Base-by-base conservation (phyloP, 2,888 invertebrate species). In the Stomorhina lunata region DNA sequence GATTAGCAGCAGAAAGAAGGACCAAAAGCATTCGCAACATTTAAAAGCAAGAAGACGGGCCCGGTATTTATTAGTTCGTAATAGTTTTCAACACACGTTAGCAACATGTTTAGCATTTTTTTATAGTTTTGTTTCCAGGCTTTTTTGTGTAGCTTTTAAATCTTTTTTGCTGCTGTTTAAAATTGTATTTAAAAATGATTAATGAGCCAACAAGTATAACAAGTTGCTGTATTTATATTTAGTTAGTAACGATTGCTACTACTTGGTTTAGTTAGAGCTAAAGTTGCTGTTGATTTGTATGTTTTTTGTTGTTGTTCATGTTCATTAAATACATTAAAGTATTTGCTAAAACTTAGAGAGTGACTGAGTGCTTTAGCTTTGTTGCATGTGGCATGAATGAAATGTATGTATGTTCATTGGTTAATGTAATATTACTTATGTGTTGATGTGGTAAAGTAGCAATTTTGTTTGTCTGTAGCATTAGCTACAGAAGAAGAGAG, bases 161-260 rank as follows among this genome's bases (percentile, higher is more conserved):
- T 53, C 15, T 61, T 63, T 45, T 61, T 40, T 45, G 20, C 59
- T 68, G 27, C 48, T 29, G 27, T 75, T 65, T 63, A 75, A n/a
- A n/a, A 75, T 75, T 55, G 55, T 57, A 75, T 75, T 57, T 57
- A 34, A 71, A 69, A 78, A 72, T 79, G 78, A 79, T 79, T 66
- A 79, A 79, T 79, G 72, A 72, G 79, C 48, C 79, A 79, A 66
- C 79, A 79, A 72, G 50, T 72, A 79, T 59, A 79, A 79, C 78
- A 72, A 78, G 71, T 78, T 78, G 78, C 57, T 79, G 71, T 59
- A 40, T 63, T 71, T 65, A 43, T 71, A 71, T 9, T 77, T 34
- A 48, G 2, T 66, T n/a, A n/a, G n/a, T n/a, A n/a, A n/a, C n/a
- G n/a, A n/a, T n/a, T n/a, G n/a, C n/a, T n/a, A n/a, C n/a, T n/a